Evolutionary conservation across 2,113 vertebrate species (phyloP).

Genomic region (Hystrix brachyura): DNA sequence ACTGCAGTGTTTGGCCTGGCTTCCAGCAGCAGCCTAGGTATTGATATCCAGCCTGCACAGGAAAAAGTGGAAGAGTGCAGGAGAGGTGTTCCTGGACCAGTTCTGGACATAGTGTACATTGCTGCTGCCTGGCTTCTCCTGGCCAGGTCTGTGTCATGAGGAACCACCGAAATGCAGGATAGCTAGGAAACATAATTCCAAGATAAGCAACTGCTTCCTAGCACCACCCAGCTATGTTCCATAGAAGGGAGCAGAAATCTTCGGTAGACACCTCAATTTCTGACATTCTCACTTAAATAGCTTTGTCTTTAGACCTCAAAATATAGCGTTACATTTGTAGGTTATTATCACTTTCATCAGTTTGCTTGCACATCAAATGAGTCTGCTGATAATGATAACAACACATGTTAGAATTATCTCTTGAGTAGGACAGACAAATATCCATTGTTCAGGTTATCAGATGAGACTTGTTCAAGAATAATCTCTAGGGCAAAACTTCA

Average conservation of each 20-base stretch:
- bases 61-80: background rate
- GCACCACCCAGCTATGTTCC: background rate
- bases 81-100: background rate
- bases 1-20: background rate
- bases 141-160: background rate
- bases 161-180: background rate
- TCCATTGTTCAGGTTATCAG: background rate
- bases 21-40: background rate
- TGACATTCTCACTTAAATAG: background rate
- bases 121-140: background rate
- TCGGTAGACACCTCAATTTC: background rate
- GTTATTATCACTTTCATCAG: background rate
- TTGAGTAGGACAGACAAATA: background rate
- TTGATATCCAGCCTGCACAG: background rate
- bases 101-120: background rate
- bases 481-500: background rate
- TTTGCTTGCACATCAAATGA: slow-evolving; percentile 3
- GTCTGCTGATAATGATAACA: slow-evolving; percentile 3
- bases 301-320: background rate
- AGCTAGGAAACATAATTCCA: background rate
- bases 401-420: background rate
- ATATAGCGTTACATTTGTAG: background rate
- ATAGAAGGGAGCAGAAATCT: background rate
- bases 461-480: background rate
- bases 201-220: background rate